Conservation (phyloP, 2,888 invertebrate species). For the Lithophane leautieri region DNA sequence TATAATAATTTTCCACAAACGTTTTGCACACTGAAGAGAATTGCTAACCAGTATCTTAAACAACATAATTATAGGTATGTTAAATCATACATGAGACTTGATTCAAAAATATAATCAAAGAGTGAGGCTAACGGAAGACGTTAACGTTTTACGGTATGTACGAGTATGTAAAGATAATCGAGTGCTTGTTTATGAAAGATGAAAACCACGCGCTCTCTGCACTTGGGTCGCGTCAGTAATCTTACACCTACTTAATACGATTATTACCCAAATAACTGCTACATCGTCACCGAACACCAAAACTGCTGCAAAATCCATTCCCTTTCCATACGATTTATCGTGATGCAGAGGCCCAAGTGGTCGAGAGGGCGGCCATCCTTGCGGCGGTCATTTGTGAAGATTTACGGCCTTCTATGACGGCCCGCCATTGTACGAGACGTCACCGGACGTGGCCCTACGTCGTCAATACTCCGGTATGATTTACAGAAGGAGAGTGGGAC, state of each 20-base stretch:
- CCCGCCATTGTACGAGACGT: slow-evolving; percentile 63
- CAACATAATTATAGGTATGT: not conserved
- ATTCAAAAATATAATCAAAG: not conserved
- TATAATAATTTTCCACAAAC: not conserved
- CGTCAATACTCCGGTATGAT: slow-evolving; percentile 62
- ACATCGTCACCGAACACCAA: not conserved
- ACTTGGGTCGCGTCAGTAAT: not conserved
- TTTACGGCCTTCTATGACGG: slow-evolving; percentile 63
- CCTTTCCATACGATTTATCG: slow-evolving; percentile 16
- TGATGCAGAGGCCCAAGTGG: slow-evolving; percentile 22
- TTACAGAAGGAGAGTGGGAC: slow-evolving; percentile 22
- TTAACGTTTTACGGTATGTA: not conserved
- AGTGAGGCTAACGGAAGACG: not conserved
- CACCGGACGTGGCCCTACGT: slow-evolving; percentile 38
- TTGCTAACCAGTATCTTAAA: not conserved
- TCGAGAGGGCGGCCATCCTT: slow-evolving; percentile 46
- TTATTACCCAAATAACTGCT: not conserved
- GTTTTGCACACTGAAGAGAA: not conserved
- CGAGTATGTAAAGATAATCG: not conserved
- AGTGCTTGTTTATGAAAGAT: not conserved
- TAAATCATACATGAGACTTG: not conserved
- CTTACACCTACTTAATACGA: not conserved
- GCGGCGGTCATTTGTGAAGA: slow-evolving; percentile 67
- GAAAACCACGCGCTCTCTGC: not conserved
- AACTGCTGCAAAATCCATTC: slow-evolving; percentile 17